These are phyloP conservation scores for Myoxocephalus aenaeus DNA, from an alignment of 2,797 vertebrate genomes.

Conservation along the genomic window DNA sequence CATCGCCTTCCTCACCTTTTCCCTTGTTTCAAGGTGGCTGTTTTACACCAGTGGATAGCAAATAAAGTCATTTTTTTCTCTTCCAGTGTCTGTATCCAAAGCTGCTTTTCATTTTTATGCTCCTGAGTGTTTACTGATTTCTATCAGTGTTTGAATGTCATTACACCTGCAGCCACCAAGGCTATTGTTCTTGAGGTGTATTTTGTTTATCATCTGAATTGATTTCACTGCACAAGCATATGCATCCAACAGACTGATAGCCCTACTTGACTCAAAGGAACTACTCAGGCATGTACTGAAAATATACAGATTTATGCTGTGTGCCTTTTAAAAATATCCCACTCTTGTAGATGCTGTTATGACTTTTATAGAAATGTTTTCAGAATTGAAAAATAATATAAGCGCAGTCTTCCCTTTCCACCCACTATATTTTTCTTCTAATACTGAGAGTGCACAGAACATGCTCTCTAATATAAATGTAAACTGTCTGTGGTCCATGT, in stretches of 20 bases:
- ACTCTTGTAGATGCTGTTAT: conserved; percentile 31
- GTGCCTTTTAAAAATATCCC: conserved; percentile 36
- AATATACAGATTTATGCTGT: conserved; percentile 40
- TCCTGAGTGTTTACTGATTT: conserved; percentile 70
- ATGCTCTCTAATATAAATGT: conserved; percentile 76
- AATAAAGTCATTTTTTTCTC: not conserved
- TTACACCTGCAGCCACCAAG: conserved; percentile 60
- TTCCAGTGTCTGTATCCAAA: conserved; percentile 19
- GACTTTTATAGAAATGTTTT: conserved; percentile 52
- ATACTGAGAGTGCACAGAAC: conserved; percentile 67
- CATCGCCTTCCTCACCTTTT: conserved; percentile 67
- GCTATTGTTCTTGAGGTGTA: conserved; percentile 49
- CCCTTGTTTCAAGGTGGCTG: conserved; percentile 61
- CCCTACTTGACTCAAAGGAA: conserved; percentile 57
- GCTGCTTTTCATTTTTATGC: conserved; percentile 60
- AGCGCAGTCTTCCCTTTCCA: conserved; percentile 43
- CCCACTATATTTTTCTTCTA: conserved; percentile 62
- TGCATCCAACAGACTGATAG: conserved; percentile 52
- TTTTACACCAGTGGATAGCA: conserved; percentile 35
- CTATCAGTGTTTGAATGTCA: conserved; percentile 68
- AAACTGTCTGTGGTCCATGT: conserved; percentile 76
- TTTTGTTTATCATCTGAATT: conserved; percentile 68
- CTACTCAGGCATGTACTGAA: conserved; percentile 32
- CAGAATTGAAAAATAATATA: conserved; percentile 54
- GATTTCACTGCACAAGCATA: conserved; percentile 57